Conservation (phyloP, 2,113 vertebrate genomes). For the Lepidothrix coronata region DNA sequence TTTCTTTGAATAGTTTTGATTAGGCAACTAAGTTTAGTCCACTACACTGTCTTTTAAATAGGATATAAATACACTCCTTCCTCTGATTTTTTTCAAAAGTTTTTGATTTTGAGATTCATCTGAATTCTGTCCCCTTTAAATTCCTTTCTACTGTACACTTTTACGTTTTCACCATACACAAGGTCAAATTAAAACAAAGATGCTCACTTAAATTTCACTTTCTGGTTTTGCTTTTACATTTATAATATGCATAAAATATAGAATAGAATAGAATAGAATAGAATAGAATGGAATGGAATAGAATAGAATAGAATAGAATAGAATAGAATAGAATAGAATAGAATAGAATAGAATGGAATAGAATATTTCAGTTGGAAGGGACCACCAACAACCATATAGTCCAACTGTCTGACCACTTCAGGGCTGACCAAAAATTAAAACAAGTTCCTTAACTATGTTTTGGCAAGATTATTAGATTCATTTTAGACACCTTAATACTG, state of each 20-base stretch:
- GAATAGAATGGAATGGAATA: neutral
- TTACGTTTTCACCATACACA: neutral
- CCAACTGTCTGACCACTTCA: neutral
- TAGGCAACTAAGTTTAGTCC: neutral
- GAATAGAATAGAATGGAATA: neutral
- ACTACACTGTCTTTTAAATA: neutral
- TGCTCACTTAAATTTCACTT: neutral
- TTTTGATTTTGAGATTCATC: neutral
- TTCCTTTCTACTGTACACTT: neutral
- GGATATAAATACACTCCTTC: neutral
- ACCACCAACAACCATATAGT: neutral
- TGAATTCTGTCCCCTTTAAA: neutral
- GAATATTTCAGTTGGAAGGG: neutral
- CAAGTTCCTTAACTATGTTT: neutral
- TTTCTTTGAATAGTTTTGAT: neutral
- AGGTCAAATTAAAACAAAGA: neutral
- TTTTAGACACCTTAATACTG: neutral
- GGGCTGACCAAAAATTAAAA: neutral
- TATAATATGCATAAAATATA: neutral
- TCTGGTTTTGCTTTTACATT: neutral
- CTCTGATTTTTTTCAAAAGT: neutral
- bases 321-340: no score
- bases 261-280: neutral
- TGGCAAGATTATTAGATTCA: neutral
- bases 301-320: neutral